These are phyloP conservation scores for Brachycybe producta DNA, from an alignment of 2,888 invertebrate species.

Conservation along the genomic window DNA sequence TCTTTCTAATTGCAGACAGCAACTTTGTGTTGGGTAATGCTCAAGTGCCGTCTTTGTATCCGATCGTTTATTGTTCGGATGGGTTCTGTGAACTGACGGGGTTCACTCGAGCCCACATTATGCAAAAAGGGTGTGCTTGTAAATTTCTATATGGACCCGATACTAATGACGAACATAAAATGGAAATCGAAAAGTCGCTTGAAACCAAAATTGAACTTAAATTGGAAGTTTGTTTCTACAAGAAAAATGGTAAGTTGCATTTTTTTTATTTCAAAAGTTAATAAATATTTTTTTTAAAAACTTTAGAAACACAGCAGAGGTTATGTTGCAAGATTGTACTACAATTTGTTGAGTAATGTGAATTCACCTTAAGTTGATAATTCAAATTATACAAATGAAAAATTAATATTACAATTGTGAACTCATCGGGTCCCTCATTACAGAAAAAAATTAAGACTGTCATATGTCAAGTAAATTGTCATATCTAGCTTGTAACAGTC, in stretches of 20 bases:
- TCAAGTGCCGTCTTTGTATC: conserved; percentile 71
- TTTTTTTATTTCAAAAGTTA: no score
- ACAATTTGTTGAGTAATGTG: no score
- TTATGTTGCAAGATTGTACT: no score
- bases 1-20: conserved; percentile 54
- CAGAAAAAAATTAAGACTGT: no score
- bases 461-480: no score
- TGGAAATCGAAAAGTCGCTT: conserved; percentile 76
- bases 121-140: conserved; percentile 93
- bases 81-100: conserved; percentile 93
- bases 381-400: no score
- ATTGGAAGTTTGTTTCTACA: conserved; percentile 86
- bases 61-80: conserved; percentile 92
- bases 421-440: no score
- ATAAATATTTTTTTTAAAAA: no score
- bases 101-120: conserved; percentile 83
- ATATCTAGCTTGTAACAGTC: no score
- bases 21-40: conserved; percentile 93
- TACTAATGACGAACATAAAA: conserved; percentile 74
- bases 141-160: conserved; percentile 86
- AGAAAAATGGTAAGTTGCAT: conserved; percentile 67
- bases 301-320: no score
- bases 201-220: conserved; percentile 84
- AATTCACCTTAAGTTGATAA: no score
- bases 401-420: no score